Evolutionary conservation across 1,140 invertebrate genomes (phyloP), one percentile per base, ranked within the genome.

Genomic region (Berghia stephanieae): DNA sequence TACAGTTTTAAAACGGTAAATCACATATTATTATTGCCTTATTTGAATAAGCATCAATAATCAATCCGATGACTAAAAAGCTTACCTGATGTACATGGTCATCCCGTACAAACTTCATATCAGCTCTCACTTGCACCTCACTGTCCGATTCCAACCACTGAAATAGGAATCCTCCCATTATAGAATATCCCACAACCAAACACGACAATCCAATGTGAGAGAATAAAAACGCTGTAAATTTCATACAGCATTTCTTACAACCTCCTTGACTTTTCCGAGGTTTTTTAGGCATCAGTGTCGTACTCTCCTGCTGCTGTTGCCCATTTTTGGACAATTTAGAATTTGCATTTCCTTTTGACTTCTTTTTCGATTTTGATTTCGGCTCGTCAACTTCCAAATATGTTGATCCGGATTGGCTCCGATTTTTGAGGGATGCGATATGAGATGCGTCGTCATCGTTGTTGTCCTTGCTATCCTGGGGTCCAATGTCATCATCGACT

Each of bases 141-240:
- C 67, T 34, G 10, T 34, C 24, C n/a, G 76, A 10, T 42, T 77
- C 76, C 40, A 77, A 31, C 13, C 63, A 60, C 21, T 55, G 24
- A 46, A 77, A 77, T 13, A 77, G 27, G 42, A 77, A 70, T 5
- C 67, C 76, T 24, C 76, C 76, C 34, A 42, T 42, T n/a, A 77
- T 77, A 6, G 76, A 60, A 31, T 77, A 77, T 4, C 21, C 76
- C 21, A 77, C 55, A 34, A 77, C 67, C 18, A 77, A n/a, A 46
- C 38, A 71, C 4, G 63, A 70, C 34, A 77, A 42, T 38, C 76
- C 76, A 5, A 77, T 49, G n/a, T 77, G 76, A 2, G 76, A 77
- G 42, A 77, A 46, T 13, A 77, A 16, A 31, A 77, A 77, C 16
- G 67, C 76, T 1, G 55, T 10, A n/a, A 71, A 71, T 24, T 63